Evolutionary conservation across 2,888 invertebrate species (phyloP), one percentile per base, ranked within the genome.

Genomic region (Thalpophila matura): DNA sequence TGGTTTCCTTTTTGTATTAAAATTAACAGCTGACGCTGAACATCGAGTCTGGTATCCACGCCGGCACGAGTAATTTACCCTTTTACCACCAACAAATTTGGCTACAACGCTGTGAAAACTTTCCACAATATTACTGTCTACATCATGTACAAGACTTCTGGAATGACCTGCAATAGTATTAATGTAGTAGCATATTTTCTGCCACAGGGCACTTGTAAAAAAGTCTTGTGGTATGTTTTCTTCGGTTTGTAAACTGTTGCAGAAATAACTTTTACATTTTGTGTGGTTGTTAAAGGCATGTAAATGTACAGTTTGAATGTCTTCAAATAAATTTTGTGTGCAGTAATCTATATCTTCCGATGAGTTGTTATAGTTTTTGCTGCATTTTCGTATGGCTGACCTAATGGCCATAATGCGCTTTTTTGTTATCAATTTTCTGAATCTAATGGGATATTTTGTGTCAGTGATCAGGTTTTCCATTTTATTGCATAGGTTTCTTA

Each of bases 61-160:
- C 16, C 43, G 3, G n/a, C 37, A 54, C 29, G 43, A 53, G 38
- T 35, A 45, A 43, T 51, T 43, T 1, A 43, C 27, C 16, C 33
- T 50, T 57, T 58, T 50, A 10, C 51, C 51, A 50, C 40, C 50
- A 0, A 29, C 38, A 16, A 49, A 38, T 10, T 57, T 57, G 3
- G 42, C 51, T 5, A 45, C 45, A 7, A 54, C 45, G n/a, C 46
- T 46, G 1, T 37, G 27, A 37, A 55, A 55, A 14, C 46, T 38
- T 38, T 58, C 51, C n/a, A 58, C 45, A 0, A 46, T 29, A 1
- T 59, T 59, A 14, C 55, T 60, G 3, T 54, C 55, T 6, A 55
- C 45, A 18, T 54, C 29, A 14, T 54, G 35, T 2, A 58, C 7
- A 5, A 58, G 27, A 37, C 51, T 53, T 29, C 37, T 22, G n/a